phyloP scores from a whole-genome alignment of 2,797 vertebrate species.

The Ispidina picta region DNA sequence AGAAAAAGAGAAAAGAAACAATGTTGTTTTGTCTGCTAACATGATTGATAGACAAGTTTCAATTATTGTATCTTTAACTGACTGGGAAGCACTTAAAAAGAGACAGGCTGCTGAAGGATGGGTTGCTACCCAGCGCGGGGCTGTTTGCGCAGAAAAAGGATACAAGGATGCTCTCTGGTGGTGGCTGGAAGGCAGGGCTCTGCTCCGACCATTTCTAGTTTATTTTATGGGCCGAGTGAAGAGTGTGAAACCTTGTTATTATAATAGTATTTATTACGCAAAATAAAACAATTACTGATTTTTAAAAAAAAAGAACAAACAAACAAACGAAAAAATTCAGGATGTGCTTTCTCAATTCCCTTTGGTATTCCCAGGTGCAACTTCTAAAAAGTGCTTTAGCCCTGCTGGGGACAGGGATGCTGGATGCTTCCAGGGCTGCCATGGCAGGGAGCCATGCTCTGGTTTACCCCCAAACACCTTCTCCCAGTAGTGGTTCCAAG shows the following conservation, averaged over 20 bases:
- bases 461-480: not conserved
- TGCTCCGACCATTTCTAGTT: not conserved
- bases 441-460: not conserved
- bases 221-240: not conserved
- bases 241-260: not conserved
- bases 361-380: rapidly evolving
- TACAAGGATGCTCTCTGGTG: constrained; percentile 62
- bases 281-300: no score
- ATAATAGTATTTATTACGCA: not conserved
- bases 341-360: not conserved
- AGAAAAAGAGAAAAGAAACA: constrained; percentile 62
- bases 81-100: constrained; percentile 22
- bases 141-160: constrained; percentile 35
- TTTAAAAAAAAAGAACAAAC: no score
- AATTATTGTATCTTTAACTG: constrained; percentile 63
- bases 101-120: constrained; percentile 31
- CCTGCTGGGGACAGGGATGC: rapidly evolving
- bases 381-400: not conserved
- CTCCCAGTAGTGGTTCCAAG: not conserved
- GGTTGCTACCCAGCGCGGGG: not conserved
- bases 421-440: not conserved
- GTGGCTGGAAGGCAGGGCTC: constrained; percentile 6
- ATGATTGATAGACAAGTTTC: constrained; percentile 70
- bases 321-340: not conserved
- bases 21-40: constrained; percentile 67